A percentile compares a stretch with the other conserved stretches of the same genome.
Conservation (phyloP, 2,888 invertebrate species). For the Anthophora plumipes region DNA sequence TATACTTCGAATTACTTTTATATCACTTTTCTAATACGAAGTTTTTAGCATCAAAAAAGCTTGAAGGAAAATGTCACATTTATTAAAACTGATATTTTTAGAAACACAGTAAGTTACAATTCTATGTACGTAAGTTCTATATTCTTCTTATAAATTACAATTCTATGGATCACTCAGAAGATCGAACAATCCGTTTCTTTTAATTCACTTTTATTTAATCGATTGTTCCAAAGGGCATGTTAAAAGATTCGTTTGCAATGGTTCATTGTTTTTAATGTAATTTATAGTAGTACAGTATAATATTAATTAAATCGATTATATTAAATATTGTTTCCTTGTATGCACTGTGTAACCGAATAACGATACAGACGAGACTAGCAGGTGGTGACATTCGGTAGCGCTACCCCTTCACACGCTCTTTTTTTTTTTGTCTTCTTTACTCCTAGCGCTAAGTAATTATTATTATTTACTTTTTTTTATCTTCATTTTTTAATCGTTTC, state of each 20-base stretch:
- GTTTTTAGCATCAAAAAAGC: not conserved
- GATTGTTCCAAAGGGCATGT: slow-evolving; percentile 38
- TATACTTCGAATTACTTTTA: not conserved
- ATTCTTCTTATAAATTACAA: not conserved
- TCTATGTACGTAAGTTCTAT: not conserved
- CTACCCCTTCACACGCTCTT: slow-evolving; percentile 70
- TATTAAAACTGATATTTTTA: not conserved
- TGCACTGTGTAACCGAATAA: slow-evolving; percentile 83
- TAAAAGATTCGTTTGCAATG: slow-evolving; percentile 69
- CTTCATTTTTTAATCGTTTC: slow-evolving; percentile 71
- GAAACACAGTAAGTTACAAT: not conserved
- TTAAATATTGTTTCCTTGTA: slow-evolving; percentile 83
- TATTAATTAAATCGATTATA: slow-evolving; percentile 83
- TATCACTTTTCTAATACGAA: not conserved
- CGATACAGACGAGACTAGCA: slow-evolving; percentile 84
- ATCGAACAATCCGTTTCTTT: not conserved
- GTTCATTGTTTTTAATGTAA: slow-evolving; percentile 82
- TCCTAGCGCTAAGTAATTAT: slow-evolving; percentile 79
- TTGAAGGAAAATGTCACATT: not conserved
- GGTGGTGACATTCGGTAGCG: slow-evolving; percentile 81
- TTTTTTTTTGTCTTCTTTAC: slow-evolving; percentile 63
- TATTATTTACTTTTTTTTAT: slow-evolving; percentile 55
- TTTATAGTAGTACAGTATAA: slow-evolving; percentile 83
- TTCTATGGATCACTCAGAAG: not conserved
- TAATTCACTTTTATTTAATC: slow-evolving; percentile 18